These are phyloP conservation scores for Tetragonisca angustula DNA, from an alignment of 2,888 invertebrate species.

Conservation along the genomic window DNA sequence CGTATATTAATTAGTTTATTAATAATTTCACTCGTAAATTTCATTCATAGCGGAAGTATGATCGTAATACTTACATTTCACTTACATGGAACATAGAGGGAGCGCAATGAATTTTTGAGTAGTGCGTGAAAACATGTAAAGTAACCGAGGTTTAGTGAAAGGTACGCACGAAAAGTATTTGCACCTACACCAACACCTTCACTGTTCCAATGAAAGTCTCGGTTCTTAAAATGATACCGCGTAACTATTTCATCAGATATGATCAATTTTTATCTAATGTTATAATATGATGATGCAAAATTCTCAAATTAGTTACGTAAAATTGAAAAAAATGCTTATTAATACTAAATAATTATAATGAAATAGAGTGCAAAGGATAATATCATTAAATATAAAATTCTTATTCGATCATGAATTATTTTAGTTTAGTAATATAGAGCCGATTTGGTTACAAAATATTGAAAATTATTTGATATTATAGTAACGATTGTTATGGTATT, in stretches of 20 bases:
- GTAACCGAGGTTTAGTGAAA: slow-evolving; percentile 19
- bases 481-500: background rate
- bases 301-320: background rate
- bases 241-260: background rate
- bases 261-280: background rate
- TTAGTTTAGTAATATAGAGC: too few relatives aligned
- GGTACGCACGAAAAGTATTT: slow-evolving; percentile 9
- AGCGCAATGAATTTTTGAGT: slow-evolving; percentile 6
- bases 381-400: too few relatives aligned
- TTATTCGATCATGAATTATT: too few relatives aligned
- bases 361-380: too few relatives aligned
- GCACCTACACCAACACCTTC: background rate
- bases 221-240: background rate
- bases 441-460: background rate
- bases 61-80: background rate
- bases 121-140: slow-evolving; percentile 24
- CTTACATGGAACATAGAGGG: slow-evolving; percentile 1
- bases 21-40: background rate
- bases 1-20: background rate
- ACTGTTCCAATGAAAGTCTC: background rate
- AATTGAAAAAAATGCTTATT: too few relatives aligned
- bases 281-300: background rate
- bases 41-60: background rate
- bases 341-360: too few relatives aligned
- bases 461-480: background rate